phyloP scores from a whole-genome alignment of 2,888 invertebrate species.

The Malthinus flaveolus region DNA sequence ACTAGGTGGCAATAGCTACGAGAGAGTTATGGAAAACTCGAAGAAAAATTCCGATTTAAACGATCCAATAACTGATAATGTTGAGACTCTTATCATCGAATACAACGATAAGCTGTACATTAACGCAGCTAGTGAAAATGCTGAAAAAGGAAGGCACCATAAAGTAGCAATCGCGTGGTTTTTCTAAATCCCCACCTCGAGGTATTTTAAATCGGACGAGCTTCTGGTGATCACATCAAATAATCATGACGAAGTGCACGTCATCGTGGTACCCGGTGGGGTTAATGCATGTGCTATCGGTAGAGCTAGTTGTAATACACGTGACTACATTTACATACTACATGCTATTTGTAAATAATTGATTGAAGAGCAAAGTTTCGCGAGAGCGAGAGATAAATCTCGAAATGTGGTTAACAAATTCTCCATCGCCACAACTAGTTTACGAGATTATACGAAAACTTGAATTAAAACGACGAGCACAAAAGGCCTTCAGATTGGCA shows the following conservation, averaged over 20 bases:
- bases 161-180: slow-evolving; percentile 23
- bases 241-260: slow-evolving; percentile 24
- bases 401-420: no score
- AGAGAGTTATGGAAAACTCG: neutral
- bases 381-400: no score
- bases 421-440: no score
- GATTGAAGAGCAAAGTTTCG: neutral
- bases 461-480: no score
- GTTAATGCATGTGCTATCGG: slow-evolving; percentile 21
- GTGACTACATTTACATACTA: slow-evolving; percentile 13
- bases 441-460: no score
- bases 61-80: neutral
- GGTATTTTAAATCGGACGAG: slow-evolving; percentile 19
- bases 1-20: no score
- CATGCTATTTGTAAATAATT: neutral
- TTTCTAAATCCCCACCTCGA: slow-evolving; percentile 15
- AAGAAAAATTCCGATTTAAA: slow-evolving; percentile 2
- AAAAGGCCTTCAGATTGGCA: no score
- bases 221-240: slow-evolving; percentile 22
- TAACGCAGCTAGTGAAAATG: slow-evolving; percentile 13
- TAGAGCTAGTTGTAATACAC: slow-evolving; percentile 14
- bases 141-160: slow-evolving; percentile 16
- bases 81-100: slow-evolving; percentile 2
- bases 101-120: slow-evolving; percentile 6
- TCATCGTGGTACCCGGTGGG: slow-evolving; percentile 10